Percentiles rank a stretch among this genome's conserved stretches.
Evolutionary conservation across 2,113 vertebrate species (phyloP).

Genomic region (Limnothrissa miodon): DNA sequence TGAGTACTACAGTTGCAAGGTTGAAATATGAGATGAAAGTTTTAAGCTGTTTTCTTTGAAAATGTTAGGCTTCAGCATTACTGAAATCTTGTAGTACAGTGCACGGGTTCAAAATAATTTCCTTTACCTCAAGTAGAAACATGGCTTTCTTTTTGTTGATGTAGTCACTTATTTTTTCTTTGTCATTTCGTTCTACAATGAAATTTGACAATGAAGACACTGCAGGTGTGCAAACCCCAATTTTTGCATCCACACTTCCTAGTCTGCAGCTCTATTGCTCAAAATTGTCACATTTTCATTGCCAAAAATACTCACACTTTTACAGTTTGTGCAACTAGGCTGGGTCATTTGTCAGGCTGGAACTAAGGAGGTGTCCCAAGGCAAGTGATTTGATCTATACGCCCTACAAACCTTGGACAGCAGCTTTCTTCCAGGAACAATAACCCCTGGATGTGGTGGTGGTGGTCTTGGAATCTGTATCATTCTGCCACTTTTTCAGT

Average conservation of each 20-base stretch:
- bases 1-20: conserved; percentile 56
- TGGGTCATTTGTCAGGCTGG: neutral
- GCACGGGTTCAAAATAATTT: neutral
- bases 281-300: neutral
- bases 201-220: conserved; percentile 16
- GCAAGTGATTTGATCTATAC: neutral
- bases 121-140: conserved; percentile 74
- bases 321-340: neutral
- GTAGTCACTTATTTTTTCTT: conserved; percentile 57
- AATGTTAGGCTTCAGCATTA: no score
- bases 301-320: neutral
- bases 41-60: neutral
- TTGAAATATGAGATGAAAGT: neutral
- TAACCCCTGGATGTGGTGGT: conserved; percentile 34
- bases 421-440: conserved; percentile 50
- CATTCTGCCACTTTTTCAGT: conserved; percentile 58
- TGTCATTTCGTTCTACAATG: conserved; percentile 64
- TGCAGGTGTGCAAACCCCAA: neutral
- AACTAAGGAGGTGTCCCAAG: neutral
- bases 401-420: neutral
- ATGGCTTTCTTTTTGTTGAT: conserved; percentile 63
- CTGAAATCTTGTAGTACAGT: no score
- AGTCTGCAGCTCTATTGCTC: neutral
- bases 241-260: neutral
- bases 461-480: conserved; percentile 20